Conservation (phyloP, 2,888 invertebrate genomes). For the Sepiola atlantica region DNA sequence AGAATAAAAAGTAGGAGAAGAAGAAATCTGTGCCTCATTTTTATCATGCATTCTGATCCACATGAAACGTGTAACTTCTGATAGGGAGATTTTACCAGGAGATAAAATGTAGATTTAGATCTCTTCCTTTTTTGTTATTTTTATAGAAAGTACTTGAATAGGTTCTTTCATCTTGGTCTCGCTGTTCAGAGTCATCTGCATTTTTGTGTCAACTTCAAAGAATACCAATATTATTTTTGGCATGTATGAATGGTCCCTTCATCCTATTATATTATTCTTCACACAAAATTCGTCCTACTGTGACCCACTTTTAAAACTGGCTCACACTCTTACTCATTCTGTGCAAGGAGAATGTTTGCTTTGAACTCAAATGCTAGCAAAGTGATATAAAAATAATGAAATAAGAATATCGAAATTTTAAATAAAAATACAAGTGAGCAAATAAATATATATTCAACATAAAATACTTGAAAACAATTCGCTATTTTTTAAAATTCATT, state of each 20-base stretch:
- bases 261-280: background rate
- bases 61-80: background rate
- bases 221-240: background rate
- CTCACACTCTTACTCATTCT: background rate
- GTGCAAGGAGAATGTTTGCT: background rate
- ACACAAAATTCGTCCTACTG: background rate
- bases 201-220: background rate
- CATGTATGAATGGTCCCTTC: background rate
- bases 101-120: background rate
- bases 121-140: background rate
- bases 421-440: no score
- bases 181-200: background rate
- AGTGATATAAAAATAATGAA: background rate
- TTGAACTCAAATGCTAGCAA: background rate
- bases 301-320: background rate
- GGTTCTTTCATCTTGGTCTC: background rate
- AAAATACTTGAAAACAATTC: background rate
- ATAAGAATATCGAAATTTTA: no score
- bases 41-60: background rate
- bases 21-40: background rate
- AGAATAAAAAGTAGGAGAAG: background rate
- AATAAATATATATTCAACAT: no score
- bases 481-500: background rate
- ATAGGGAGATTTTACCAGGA: background rate
- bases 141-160: background rate